Evolutionary conservation across 2,113 vertebrate genomes (phyloP).

Genomic region (Apteryx mantelli): DNA sequence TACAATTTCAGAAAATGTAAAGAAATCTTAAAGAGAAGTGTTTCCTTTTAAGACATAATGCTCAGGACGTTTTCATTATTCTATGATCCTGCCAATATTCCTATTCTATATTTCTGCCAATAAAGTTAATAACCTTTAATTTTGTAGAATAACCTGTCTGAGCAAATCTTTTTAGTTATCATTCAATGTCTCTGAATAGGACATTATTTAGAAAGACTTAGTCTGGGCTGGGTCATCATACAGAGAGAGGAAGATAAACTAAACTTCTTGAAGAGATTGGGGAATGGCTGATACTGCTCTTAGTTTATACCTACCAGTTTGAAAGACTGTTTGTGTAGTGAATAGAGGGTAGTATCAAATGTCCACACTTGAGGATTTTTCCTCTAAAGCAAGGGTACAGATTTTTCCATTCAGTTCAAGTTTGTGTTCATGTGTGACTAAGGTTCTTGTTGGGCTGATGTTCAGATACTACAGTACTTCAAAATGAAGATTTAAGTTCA

Average conservation of each 20-base stretch:
- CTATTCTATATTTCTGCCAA: not conserved
- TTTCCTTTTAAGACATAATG: not conserved
- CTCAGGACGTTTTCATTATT: not conserved
- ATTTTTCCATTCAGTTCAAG: not conserved
- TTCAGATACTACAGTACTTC: not conserved
- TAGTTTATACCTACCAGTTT: not conserved
- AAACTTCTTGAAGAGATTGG: not conserved
- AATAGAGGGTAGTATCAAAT: accelerated
- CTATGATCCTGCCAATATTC: not conserved
- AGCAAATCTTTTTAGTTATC: not conserved
- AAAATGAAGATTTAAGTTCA: not conserved
- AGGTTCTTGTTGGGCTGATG: accelerated
- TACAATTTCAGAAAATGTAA: not conserved
- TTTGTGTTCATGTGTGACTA: accelerated
- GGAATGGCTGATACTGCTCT: not conserved
- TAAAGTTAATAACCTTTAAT: not conserved
- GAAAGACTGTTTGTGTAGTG: not conserved
- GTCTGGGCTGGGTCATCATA: not conserved
- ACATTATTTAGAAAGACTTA: not conserved
- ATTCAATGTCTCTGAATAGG: accelerated
- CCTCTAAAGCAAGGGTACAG: accelerated
- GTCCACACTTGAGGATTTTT: not conserved
- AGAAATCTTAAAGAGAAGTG: not conserved
- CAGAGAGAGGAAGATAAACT: accelerated
- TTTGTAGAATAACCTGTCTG: not conserved